Evolutionary conservation across 2,797 vertebrate species (phyloP), one percentile per base, ranked within the genome.

Genomic region (Acrocephalus scirpaceus): DNA sequence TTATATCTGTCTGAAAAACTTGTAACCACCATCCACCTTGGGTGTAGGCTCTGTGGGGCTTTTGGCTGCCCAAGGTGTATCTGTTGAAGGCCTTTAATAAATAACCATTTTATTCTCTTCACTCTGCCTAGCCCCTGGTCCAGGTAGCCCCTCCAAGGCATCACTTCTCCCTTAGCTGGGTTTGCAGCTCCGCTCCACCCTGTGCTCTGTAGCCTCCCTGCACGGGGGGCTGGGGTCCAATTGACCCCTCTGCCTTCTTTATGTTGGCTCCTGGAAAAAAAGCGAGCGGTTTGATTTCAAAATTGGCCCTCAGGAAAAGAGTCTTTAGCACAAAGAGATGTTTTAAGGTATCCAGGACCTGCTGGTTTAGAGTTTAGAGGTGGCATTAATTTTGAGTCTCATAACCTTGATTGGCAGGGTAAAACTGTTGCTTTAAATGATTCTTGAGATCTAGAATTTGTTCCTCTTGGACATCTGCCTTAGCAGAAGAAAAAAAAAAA

Each of bases 21-120:
- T 1, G 1, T 56, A 27, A 17, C 22, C n/a, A 26, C 4, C 0
- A 0, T 17, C n/a, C n/a, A 27, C 4, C 17, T 25, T 1, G 5
- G 40, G 11, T 36, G 26, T 3, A 44, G 47, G 13, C 26, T 56
- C 61, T 47, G 21, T 0, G 0, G 56, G 40, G 22, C 27, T 56
- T 47, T 78, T 66, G 51, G 22, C n/a, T 66, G 51, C 27, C 22
- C 42, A 30, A 32, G 11, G 22, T 38, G 62, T 14, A 11, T 3
- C 42, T 38, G 0, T 8, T 47, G 62, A 32, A 27, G 17, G 22
- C 27, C 13, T 47, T 66, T 47, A 5, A 11, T 32, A 56, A 66
- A 38, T 26, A 32, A 1, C 2, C n/a, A 20, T 22, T 47, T 66
- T 4, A 38, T 8, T 9, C 27, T 56, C 17, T 38, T 17, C 36